Percentiles rank a stretch among this genome's conserved stretches.
These are phyloP conservation scores for Nasonovia ribisnigri DNA, from an alignment of 2,888 invertebrate genomes.

Conservation along the genomic window DNA sequence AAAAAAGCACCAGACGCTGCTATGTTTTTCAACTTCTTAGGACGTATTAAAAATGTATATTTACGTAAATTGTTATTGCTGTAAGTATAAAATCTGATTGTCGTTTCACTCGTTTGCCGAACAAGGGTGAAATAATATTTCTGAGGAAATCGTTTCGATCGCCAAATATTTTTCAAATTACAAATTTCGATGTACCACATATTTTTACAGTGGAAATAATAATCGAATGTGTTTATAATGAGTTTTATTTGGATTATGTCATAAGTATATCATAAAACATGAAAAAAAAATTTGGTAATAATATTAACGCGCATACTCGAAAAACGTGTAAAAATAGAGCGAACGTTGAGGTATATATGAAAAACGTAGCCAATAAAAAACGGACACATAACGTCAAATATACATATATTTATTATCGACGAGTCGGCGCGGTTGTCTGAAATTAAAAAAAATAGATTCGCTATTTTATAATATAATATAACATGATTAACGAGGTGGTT, in stretches of 20 bases:
- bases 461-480: neutral
- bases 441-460: neutral
- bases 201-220: neutral
- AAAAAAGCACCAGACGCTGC: slow-evolving; percentile 48
- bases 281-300: slow-evolving; percentile 26
- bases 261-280: neutral
- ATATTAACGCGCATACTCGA: neutral
- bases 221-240: neutral
- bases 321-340: neutral
- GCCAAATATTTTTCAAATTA: neutral
- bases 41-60: neutral
- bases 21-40: slow-evolving; percentile 26
- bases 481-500: neutral
- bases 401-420: neutral
- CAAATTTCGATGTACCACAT: neutral
- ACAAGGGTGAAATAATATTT: neutral
- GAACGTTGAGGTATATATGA: slow-evolving; percentile 42
- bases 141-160: too few species aligned
- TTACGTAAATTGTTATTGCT: slow-evolving; percentile 11
- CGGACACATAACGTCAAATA: neutral
- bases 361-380: neutral
- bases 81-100: neutral
- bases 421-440: neutral
- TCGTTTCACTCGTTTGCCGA: neutral
- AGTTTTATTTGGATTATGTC: neutral